Percentiles rank a stretch among this genome's conserved stretches.
phyloP scores from a whole-genome alignment of 2,888 invertebrate species.

The Tetranychus piercei region DNA sequence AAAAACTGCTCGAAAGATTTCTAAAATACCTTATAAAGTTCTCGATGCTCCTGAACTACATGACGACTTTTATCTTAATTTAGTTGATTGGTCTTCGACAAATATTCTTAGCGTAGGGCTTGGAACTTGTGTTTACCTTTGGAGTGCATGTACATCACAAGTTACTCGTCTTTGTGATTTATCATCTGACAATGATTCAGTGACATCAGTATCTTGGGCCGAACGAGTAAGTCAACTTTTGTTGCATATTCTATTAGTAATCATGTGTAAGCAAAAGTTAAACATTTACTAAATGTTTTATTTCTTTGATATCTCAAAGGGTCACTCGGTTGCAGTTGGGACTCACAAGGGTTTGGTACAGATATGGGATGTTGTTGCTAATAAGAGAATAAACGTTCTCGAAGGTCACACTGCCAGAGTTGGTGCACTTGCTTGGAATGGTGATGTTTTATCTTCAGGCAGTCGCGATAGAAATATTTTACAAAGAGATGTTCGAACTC shows the following conservation, averaged over 20 bases:
- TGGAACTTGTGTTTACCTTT: conserved; percentile 90
- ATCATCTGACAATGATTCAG: conserved; percentile 74
- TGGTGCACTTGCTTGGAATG: conserved; percentile 90
- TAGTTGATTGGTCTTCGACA: conserved; percentile 98
- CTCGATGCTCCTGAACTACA: conserved; percentile 88
- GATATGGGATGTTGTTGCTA: conserved; percentile 90
- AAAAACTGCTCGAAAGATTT: conserved; percentile 83
- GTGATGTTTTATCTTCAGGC: conserved; percentile 85
- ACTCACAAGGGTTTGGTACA: conserved; percentile 92
- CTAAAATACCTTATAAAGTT: conserved; percentile 93
- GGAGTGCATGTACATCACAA: conserved; percentile 89
- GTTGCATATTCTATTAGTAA: background rate
- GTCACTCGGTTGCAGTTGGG: conserved; percentile 88
- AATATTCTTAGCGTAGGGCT: conserved; percentile 95
- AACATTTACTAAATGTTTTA: background rate
- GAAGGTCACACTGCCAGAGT: conserved; percentile 68
- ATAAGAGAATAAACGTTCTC: conserved; percentile 73
- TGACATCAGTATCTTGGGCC: conserved; percentile 97
- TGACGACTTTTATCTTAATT: conserved; percentile 95
- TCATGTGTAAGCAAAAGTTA: conserved; percentile 13
- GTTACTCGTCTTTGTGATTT: conserved; percentile 58
- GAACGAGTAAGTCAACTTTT: conserved; percentile 42
- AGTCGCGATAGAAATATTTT: conserved; percentile 81
- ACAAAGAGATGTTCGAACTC: conserved; percentile 77
- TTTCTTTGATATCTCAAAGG: conserved; percentile 35